Percentiles rank a stretch among this genome's conserved stretches.
phyloP scores from a whole-genome alignment of 30 jellyfish, hydroid and myxozoan species.

The Catostylus mosaicus region DNA sequence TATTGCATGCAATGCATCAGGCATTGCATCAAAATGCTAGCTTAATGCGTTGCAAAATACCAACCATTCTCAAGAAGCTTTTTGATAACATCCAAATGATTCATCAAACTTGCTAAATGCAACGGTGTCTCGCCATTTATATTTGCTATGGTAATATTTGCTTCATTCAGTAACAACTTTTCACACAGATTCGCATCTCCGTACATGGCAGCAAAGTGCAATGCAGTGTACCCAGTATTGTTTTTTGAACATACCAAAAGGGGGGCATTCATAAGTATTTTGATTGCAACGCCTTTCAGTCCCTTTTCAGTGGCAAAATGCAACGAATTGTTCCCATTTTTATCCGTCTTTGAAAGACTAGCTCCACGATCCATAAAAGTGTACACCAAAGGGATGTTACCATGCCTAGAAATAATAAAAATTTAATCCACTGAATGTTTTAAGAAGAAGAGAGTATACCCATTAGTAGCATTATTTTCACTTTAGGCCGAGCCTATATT shows the following conservation, averaged over 20 bases:
- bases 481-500: too few species aligned
- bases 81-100: constrained; percentile 31
- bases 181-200: constrained; percentile 62
- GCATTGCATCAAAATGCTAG: neutral
- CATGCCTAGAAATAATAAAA: constrained; percentile 1
- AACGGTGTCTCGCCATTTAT: constrained; percentile 63
- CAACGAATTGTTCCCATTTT: constrained; percentile 24
- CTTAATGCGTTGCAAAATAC: neutral
- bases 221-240: constrained; percentile 64
- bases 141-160: neutral
- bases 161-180: constrained; percentile 11
- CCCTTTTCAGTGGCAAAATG: constrained; percentile 36
- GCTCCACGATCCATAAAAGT: constrained; percentile 22
- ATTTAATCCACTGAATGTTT: too few species aligned
- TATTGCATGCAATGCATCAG: neutral
- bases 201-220: constrained; percentile 58
- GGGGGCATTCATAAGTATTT: constrained; percentile 8
- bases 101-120: constrained; percentile 44
- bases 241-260: constrained; percentile 9
- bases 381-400: constrained; percentile 5
- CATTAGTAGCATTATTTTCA: too few species aligned
- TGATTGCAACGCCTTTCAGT: constrained; percentile 4
- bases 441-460: too few species aligned
- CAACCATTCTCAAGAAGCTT: constrained; percentile 46
- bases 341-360: neutral